Conservation (phyloP, 2,888 invertebrate species). For the Trichogramma evanescens region DNA sequence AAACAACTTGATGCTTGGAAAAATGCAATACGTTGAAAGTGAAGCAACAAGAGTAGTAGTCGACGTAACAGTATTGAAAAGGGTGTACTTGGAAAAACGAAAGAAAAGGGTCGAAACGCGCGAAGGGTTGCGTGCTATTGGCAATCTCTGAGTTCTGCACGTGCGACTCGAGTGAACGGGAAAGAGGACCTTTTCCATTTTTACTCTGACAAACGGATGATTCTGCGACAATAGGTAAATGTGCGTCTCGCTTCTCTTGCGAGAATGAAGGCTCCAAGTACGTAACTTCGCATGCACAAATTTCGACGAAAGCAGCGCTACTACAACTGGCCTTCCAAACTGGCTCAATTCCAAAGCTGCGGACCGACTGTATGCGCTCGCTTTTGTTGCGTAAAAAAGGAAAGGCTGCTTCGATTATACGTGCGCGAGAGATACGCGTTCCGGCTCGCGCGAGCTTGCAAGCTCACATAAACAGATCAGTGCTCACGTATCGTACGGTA, state of each 20-base stretch:
- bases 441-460: too few relatives aligned
- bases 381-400: conserved; percentile 1
- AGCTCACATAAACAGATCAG: too few relatives aligned
- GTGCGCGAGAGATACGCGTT: background rate
- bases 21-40: conserved; percentile 7
- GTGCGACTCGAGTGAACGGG: conserved; percentile 2
- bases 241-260: conserved; percentile 18
- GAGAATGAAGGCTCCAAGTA: conserved; percentile 23
- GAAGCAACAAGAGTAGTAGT: too few relatives aligned
- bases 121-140: conserved; percentile 18
- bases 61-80: too few relatives aligned
- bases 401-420: conserved; percentile 29
- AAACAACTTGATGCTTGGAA: conserved; percentile 12
- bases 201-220: conserved; percentile 31
- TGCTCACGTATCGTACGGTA: too few relatives aligned
- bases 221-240: conserved; percentile 31
- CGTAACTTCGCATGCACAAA: conserved; percentile 33
- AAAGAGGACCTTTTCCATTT: conserved; percentile 23
- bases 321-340: conserved; percentile 37
- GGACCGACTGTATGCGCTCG: conserved; percentile 12
- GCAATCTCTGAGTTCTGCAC: conserved; percentile 25
- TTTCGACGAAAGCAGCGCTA: conserved; percentile 35
- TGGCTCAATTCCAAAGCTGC: conserved; percentile 34
- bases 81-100: background rate
- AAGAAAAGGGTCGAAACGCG: conserved; percentile 4